These are phyloP conservation scores for Calycopis cecrops DNA, from an alignment of 1,140 invertebrate species.

Conservation along the genomic window DNA sequence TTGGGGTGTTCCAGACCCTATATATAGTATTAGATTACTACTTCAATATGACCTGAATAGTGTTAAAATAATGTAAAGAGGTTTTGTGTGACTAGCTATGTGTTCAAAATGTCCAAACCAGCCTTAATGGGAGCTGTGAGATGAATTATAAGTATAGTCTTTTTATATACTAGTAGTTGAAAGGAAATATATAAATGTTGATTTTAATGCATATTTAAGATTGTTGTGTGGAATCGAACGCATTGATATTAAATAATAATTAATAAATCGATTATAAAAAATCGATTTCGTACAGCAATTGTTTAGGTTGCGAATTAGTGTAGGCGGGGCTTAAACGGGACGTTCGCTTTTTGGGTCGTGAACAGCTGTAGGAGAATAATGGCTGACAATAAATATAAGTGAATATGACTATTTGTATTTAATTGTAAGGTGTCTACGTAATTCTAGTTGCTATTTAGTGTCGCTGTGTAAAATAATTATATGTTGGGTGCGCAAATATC, in stretches of 20 bases:
- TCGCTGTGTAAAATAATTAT: not conserved
- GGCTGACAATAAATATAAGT: conserved; percentile 51
- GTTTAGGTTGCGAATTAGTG: conserved; percentile 5
- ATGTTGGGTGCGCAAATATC: no score
- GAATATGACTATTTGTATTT: conserved; percentile 16
- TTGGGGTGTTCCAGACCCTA: no score
- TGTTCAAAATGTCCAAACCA: conserved; percentile 61
- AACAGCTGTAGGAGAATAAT: conserved; percentile 64
- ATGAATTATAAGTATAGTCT: conserved; percentile 48
- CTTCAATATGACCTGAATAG: no score
- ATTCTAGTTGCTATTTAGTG: not conserved
- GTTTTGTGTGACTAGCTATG: conserved; percentile 21
- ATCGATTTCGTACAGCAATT: conserved; percentile 10
- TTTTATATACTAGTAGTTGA: conserved; percentile 25
- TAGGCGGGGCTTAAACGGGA: conserved; percentile 14
- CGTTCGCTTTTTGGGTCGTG: conserved; percentile 36
- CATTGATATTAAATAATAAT: not conserved
- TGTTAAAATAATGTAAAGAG: no score
- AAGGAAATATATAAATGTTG: conserved; percentile 14
- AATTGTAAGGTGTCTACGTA: not conserved
- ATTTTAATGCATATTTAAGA: conserved; percentile 4
- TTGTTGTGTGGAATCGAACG: not conserved
- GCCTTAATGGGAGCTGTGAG: conserved; percentile 67
- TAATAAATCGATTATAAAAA: conserved; percentile 1
- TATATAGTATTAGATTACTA: no score